phyloP scores from a whole-genome alignment of 2,888 invertebrate species.

The Metopia argyrocephala region DNA sequence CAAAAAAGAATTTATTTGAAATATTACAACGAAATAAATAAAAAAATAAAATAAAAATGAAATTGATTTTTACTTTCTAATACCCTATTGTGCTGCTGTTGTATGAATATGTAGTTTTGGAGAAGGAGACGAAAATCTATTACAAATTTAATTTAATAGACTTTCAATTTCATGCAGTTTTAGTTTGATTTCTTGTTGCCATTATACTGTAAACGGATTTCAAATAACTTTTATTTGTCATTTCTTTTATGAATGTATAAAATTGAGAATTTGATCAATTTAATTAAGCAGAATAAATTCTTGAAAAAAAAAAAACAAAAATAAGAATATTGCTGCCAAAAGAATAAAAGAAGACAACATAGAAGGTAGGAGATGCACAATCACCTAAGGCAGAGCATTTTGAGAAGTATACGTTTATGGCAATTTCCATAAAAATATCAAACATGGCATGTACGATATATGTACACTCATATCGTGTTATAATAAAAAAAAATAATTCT shows the following conservation, averaged over 20 bases:
- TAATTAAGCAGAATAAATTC: conserved; percentile 50
- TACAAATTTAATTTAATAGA: conserved; percentile 50
- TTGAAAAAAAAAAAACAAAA: conserved; percentile 6
- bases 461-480: neutral
- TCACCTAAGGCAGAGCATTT: neutral
- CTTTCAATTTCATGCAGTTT: conserved; percentile 53
- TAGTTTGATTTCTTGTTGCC: conserved; percentile 14
- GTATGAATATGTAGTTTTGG: neutral
- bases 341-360: neutral
- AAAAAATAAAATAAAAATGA: conserved; percentile 15
- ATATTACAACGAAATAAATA: neutral
- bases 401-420: too few relatives aligned
- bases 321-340: neutral
- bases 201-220: conserved; percentile 42
- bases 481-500: too few relatives aligned
- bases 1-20: neutral
- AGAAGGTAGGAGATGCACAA: neutral
- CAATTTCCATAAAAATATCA: too few relatives aligned
- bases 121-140: conserved; percentile 5
- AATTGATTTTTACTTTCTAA: conserved; percentile 32
- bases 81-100: neutral
- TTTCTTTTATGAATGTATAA: conserved; percentile 12
- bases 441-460: neutral
- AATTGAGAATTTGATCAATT: conserved; percentile 35
- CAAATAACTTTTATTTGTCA: conserved; percentile 35